Percentiles rank a stretch among this genome's conserved stretches.
phyloP scores from a whole-genome alignment of 2,888 invertebrate genomes.

The Abscondita cerata region DNA sequence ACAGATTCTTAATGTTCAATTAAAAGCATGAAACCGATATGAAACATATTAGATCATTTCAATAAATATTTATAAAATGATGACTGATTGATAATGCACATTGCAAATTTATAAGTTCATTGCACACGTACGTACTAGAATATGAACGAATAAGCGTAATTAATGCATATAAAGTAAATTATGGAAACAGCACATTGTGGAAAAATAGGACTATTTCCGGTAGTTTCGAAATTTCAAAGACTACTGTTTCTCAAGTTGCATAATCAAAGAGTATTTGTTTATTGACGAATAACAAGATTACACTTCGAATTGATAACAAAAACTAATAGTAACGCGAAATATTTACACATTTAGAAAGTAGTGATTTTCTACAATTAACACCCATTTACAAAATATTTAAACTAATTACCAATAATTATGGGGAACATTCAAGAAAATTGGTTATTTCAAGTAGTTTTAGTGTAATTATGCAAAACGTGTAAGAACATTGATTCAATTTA shows the following conservation, averaged over 20 bases:
- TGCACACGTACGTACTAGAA: slow-evolving; percentile 10
- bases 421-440: too few species aligned
- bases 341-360: slow-evolving; percentile 11
- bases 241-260: background rate
- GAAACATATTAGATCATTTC: too few species aligned
- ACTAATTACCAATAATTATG: slow-evolving; percentile 10
- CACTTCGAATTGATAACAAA: background rate
- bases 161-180: slow-evolving; percentile 19
- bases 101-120: slow-evolving; percentile 21
- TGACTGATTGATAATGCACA: slow-evolving; percentile 13
- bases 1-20: too few species aligned
- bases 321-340: slow-evolving; percentile 2
- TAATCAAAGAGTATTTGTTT: background rate
- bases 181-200: slow-evolving; percentile 19
- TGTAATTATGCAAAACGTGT: too few species aligned
- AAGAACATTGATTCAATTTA: too few species aligned
- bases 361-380: slow-evolving; percentile 16
- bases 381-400: slow-evolving; percentile 4
- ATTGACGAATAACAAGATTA: background rate
- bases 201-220: slow-evolving; percentile 10
- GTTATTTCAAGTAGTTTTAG: too few species aligned
- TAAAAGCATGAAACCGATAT: too few species aligned
- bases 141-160: slow-evolving; percentile 21
- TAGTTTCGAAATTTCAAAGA: background rate
- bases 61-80: background rate